These are phyloP conservation scores for Aphelenchoides besseyi DNA, from an alignment of 1,140 invertebrate genomes.

Conservation along the genomic window DNA sequence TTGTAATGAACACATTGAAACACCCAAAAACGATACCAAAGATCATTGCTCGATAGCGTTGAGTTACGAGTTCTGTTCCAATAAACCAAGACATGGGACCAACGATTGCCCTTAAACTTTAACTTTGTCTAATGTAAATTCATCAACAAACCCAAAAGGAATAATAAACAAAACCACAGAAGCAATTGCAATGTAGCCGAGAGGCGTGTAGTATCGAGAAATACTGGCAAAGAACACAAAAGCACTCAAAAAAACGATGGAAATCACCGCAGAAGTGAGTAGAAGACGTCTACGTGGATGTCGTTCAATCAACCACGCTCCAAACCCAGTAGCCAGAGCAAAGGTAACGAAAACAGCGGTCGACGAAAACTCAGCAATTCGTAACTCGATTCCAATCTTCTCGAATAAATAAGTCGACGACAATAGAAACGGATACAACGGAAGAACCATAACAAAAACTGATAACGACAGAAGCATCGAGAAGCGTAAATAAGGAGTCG, in stretches of 20 bases:
- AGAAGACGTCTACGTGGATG: not conserved
- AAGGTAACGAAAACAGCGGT: not conserved
- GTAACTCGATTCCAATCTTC: constrained; percentile 24
- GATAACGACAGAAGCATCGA: constrained; percentile 48
- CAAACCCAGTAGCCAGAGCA: not conserved
- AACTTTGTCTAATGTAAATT: not conserved
- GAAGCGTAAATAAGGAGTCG: constrained; percentile 42
- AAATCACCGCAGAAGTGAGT: not conserved
- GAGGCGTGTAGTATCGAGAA: not conserved
- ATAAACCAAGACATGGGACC: not conserved
- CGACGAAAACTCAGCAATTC: not conserved
- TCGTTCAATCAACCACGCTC: not conserved
- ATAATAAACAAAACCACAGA: not conserved
- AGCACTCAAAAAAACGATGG: not conserved
- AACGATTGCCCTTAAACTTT: not conserved
- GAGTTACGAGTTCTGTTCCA: not conserved
- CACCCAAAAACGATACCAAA: not conserved
- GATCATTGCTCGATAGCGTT: not conserved
- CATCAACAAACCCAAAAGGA: not conserved
- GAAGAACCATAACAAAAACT: constrained; percentile 48
- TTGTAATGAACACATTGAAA: not conserved
- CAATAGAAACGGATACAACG: constrained; percentile 58
- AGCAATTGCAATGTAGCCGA: not conserved
- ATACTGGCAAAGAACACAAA: not conserved
- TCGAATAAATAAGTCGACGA: constrained; percentile 49